Base-by-base conservation (phyloP, 2,888 invertebrate species). In the Tetragnatha montana region DNA sequence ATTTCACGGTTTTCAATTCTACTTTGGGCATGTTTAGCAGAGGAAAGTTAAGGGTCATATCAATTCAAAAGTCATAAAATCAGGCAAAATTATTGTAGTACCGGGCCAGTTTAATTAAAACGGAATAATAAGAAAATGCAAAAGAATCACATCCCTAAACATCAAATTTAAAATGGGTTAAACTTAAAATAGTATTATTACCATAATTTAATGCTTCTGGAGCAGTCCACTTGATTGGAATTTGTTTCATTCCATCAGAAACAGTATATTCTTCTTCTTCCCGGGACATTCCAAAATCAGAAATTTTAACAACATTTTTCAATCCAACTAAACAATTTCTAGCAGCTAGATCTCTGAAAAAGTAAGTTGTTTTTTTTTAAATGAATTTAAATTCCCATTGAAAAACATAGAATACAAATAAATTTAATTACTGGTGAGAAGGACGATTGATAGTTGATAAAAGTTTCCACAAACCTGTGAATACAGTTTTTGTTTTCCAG, bases 151-250 rank as follows among this genome's bases (percentile, higher is more conserved):
- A 35, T 35, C 35, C 35, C 19, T 79, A 10, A 79, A 79, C 50
- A n/a, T 14, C 75, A 75, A 22, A 47, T 75, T 75, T 2, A 60
- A n/a, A n/a, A n/a, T n/a, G n/a, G n/a, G n/a, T n/a, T n/a, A n/a
- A n/a, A n/a, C n/a, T n/a, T n/a, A n/a, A 60, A 60, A 60, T 60
- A 82, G 49, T 75, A 75, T 22, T 35, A 93, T 94, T 93, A 96
- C 98, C 98, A 93, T 97, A 98, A 94, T 98, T 98, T 14, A 98
- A 94, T 3, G 98, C 98, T 94, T 98, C 98, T 0, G 99, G 99
- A 2, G 98, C 98, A 0, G 98, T 99, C 99, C 99, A 99, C 94
- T 99, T 99, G 91, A 99, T 98, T 0, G 99, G 98, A 92, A 99
- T 98, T 73, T 92, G 92, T 94, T 99, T 98, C 97, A 98, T 97